A percentile compares a stretch with the other conserved stretches of the same genome.
Conservation (phyloP, 2,113 vertebrate species). For the Isurus oxyrinchus region DNA sequence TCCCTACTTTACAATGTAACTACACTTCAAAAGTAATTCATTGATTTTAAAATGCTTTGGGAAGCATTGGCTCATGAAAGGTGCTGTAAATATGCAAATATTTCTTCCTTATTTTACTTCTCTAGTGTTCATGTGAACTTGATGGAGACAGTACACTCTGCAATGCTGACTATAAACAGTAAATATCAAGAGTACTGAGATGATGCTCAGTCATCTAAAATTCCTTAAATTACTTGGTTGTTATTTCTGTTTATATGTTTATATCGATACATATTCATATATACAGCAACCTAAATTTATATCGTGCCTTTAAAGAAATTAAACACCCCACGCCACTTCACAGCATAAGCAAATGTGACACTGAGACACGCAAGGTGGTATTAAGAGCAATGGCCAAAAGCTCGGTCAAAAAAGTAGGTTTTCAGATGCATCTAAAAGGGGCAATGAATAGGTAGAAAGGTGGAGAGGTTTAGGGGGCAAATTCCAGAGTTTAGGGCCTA, state of each 20-base stretch:
- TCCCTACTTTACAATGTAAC: background rate
- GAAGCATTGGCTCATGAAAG: background rate
- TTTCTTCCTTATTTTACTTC: background rate
- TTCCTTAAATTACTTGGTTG: background rate
- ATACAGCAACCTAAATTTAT: too few relatives aligned
- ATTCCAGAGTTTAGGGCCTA: too few relatives aligned
- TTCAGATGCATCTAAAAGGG: too few relatives aligned
- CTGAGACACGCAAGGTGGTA: too few relatives aligned
- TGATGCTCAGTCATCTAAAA: background rate
- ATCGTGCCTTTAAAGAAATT: too few relatives aligned
- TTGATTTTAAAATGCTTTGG: background rate
- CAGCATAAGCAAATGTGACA: too few relatives aligned
- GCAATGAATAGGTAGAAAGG: too few relatives aligned
- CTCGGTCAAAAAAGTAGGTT: too few relatives aligned
- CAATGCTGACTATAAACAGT: background rate
- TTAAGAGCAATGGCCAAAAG: too few relatives aligned
- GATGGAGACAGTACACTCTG: background rate
- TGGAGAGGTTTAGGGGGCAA: too few relatives aligned
- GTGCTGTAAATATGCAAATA: background rate
- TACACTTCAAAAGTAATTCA: background rate
- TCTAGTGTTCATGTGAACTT: background rate
- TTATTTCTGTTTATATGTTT: background rate
- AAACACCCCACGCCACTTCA: too few relatives aligned
- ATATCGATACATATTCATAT: background rate
- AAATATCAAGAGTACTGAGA: background rate